phyloP scores from a whole-genome alignment of 2,888 invertebrate species.

The Ditylenchus weischeri region DNA sequence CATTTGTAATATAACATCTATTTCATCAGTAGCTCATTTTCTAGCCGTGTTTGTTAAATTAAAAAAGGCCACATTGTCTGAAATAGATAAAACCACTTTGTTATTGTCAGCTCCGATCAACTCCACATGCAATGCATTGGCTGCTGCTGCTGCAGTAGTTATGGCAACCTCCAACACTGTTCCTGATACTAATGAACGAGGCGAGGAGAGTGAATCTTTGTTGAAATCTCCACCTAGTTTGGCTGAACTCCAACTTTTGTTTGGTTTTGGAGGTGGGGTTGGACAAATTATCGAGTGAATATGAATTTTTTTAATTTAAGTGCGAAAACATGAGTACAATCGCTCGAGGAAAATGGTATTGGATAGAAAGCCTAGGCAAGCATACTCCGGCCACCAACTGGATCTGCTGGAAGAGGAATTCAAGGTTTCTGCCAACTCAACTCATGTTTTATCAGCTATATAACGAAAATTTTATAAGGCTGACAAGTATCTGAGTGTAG shows the following conservation, averaged over 20 bases:
- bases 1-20: no score
- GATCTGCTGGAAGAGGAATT: slow-evolving; percentile 72
- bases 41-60: no score
- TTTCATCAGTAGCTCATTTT: no score
- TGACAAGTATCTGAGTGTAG: slow-evolving; percentile 77
- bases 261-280: slow-evolving; percentile 46
- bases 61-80: no score
- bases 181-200: no score
- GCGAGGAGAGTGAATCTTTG: no score
- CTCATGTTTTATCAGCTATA: background rate
- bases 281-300: background rate
- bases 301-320: slow-evolving; percentile 29
- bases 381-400: slow-evolving; percentile 88
- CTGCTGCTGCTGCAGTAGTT: no score
- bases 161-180: no score
- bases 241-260: slow-evolving; percentile 55
- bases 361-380: slow-evolving; percentile 90
- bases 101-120: no score
- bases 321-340: slow-evolving; percentile 73
- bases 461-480: slow-evolving; percentile 1
- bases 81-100: no score
- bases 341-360: slow-evolving; percentile 80
- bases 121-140: no score
- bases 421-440: slow-evolving; percentile 15
- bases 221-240: slow-evolving; percentile 41